Percentiles rank a stretch among this genome's conserved stretches.
Conservation (phyloP, 2,113 vertebrate species). For the Argyrosomus japonicus region DNA sequence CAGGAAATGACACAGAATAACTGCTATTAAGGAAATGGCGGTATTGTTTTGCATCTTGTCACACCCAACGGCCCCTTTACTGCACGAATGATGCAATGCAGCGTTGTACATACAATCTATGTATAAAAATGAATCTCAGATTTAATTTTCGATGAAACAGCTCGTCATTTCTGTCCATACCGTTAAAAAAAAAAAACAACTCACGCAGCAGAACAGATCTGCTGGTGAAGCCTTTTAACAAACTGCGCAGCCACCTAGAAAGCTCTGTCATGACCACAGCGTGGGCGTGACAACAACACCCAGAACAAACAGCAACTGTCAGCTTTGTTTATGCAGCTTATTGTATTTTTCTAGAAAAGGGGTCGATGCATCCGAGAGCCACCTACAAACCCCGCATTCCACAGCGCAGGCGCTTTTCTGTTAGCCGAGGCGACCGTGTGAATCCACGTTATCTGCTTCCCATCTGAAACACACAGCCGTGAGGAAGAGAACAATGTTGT, state of each 20-base stretch:
- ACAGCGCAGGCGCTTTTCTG: constrained; percentile 39
- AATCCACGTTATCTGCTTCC: background rate
- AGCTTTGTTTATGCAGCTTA: constrained; percentile 48
- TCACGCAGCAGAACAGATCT: constrained; percentile 41
- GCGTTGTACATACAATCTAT: background rate
- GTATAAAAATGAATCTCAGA: constrained; percentile 14
- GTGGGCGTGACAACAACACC: constrained; percentile 32
- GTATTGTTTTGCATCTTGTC: background rate
- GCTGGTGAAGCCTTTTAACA: constrained; percentile 34
- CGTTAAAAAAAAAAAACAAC: constrained; percentile 15
- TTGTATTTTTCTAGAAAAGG: constrained; percentile 39
- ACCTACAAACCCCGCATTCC: constrained; percentile 14
- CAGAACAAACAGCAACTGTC: constrained; percentile 38
- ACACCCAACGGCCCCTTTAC: background rate
- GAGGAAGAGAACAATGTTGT: constrained; percentile 31
- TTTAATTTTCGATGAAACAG: background rate
- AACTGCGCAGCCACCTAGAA: constrained; percentile 31
- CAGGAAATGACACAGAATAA: background rate
- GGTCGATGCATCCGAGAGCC: constrained; percentile 18
- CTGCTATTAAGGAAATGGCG: background rate
- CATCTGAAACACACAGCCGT: background rate
- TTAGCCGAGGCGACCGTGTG: background rate
- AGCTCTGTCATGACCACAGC: constrained; percentile 26
- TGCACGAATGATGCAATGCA: constrained; percentile 22
- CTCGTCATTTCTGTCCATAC: background rate